Base-by-base conservation (phyloP, 2,113 vertebrate genomes). In the Mustela nigripes region DNA sequence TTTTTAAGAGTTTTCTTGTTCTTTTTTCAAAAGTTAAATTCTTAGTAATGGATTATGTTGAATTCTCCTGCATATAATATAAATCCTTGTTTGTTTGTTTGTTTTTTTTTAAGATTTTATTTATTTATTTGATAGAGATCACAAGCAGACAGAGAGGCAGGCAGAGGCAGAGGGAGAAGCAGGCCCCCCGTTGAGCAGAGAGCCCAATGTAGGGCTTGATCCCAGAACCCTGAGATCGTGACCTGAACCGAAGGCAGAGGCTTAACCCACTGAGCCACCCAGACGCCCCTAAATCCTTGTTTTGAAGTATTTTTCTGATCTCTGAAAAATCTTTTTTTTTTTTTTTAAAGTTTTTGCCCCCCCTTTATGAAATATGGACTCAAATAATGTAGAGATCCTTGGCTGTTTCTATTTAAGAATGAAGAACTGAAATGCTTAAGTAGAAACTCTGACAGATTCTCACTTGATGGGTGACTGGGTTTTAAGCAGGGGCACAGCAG, bases 351-450 rank as follows among this genome's bases (percentile, higher is more conserved):
- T 56, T 33, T 39, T 33, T 16, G 15, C 62, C 48, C 26, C 1
- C 8, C n/a, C 18, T 11, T 76, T 63, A 56, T 83, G 79, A 83
- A 78, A 4, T 80, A 63, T 10, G 62, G 5, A 42, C 26, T 50
- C 18, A 86, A 21, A 67, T 95, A 67, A 60, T 62, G 19, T 86
- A 53, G 31, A 86, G 39, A 85, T 95, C 18, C 53, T 39, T 60
- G 62, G 33, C 21, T 80, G 45, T 69, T 79, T 80, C 15, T 80
- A 0, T 87, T 69, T 94, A 80, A 87, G 62, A 88, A 71, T 88
- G 31, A 71, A 63, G 50, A 58, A 80, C 63, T 88, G 28, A 94
- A 81, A 94, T 89, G 76, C 76, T 73, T 81, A 81, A 73, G 9
- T 53, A 82, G 56, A 67, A 89, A 65, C 45, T 50, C 19, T 42